Evolutionary conservation across 1,140 invertebrate genomes (phyloP), one percentile per base, ranked within the genome.

Genomic region (Pseudomyrmex concolor): DNA sequence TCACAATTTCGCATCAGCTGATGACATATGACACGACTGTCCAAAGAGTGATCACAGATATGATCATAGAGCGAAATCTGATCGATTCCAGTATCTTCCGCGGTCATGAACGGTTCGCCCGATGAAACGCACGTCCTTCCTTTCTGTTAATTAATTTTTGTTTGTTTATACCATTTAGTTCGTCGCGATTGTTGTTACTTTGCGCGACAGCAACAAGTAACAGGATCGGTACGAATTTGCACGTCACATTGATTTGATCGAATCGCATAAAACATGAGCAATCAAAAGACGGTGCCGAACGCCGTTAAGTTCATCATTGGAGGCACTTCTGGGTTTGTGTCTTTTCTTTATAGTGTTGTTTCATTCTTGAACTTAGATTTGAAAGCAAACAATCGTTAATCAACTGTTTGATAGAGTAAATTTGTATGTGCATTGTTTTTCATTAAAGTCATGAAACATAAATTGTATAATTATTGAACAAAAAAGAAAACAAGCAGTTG

Each of bases 251-350:
- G 13, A 25, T 66, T 76, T 77, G 17, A 70, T 71, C 22, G 13
- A 45, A 55, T 80, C 17, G 22, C 13, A 66, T 72, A 8, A 84
- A 85, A 34, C 84, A 90, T 90, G 86, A 88, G 90, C 45, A 88
- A 87, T 19, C 68, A 86, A 76, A 93, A 92, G 64, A 91, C 90
- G 68, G 94, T 96, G 51, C 95, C 96, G 4, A 96, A 96, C 92
- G 94, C 93, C 48, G 92, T 96, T 67, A 96, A 96, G 92, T 96
- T 96, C 85, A 91, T 96, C n/a, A 96, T 96, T 86, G 96, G 96
- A 67, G 95, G 95, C 83, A 94, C 95, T 85, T 95, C 97, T 81
- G 97, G 96, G 97, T 97, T 95, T 94, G 94, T 94, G 88, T 89
- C 87, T 91, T 78, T 89, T 84, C 66, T 84, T 82, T 71, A 84